Evolutionary conservation across 2,113 vertebrate species (phyloP), one percentile per base, ranked within the genome.

Genomic region (Rostratula benghalensis): DNA sequence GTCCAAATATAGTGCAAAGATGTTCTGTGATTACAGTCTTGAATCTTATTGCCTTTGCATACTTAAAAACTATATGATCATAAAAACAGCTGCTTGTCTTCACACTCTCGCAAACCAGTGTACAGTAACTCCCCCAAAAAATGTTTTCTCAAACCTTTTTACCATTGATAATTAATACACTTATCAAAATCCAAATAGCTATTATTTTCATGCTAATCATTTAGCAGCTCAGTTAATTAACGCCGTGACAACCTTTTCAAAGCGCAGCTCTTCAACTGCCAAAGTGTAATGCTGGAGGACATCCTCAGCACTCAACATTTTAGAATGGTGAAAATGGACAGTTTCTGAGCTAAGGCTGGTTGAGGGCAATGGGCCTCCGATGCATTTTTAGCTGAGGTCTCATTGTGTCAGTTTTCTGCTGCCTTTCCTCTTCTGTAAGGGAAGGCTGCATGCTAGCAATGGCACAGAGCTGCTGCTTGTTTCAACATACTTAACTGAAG

Each of bases 281-380:
- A 54, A 79, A 65, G 13, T 0, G 0, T 65, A 27, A 50, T 10
- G 25, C 1, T 0, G 31, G 31, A 89, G 24, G 33, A 33, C 13
- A 43, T 41, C 43, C 19, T 70, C 4, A 16, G 43, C 18, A 59
- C 28, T 37, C 46, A 67, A 3, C 23, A 11, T 71, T 84, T 81
- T 17, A 60, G 54, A 53, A 16, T 8, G 37, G 33, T 78, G 51
- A 41, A 46, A 90, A 80, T 1, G 2, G 25, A 18, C 28, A 74
- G 7, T 4, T 63, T 81, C 76, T 56, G 39, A 70, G 71, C 28
- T 16, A 7, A 33, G 10, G 9, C 27, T 7, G 6, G 21, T 12
- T 23, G 53, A 76, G 31, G 21, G 37, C 24, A 25, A 10, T 20
- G 33, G 35, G 16, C 18, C 18, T 54, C 37, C 54, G 41, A 21